These are phyloP conservation scores for Paratrypauchen microcephalus DNA, from an alignment of 2,797 vertebrate species.

Conservation along the genomic window DNA sequence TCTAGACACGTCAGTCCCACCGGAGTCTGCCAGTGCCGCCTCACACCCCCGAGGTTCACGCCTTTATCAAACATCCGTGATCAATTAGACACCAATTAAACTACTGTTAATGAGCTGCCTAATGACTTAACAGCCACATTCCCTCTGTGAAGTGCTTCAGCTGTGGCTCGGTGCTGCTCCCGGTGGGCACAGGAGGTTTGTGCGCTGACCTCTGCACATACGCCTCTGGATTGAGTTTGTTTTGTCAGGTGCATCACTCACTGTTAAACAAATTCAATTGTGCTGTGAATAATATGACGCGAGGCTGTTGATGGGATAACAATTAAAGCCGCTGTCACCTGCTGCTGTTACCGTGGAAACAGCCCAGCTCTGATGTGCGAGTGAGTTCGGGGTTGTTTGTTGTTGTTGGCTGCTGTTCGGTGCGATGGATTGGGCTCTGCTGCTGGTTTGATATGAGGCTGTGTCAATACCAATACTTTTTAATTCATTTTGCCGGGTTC, in stretches of 20 bases:
- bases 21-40: constrained; percentile 31
- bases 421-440: constrained; percentile 21
- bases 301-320: constrained; percentile 20
- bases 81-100: constrained; percentile 76
- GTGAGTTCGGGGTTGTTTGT: constrained; percentile 11
- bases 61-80: constrained; percentile 63
- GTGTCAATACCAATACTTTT: constrained; percentile 15
- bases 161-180: constrained; percentile 31
- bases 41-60: constrained; percentile 43
- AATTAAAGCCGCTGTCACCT: constrained; percentile 26
- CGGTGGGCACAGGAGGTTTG: constrained; percentile 12
- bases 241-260: constrained; percentile 5
- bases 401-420: constrained; percentile 15
- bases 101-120: constrained; percentile 66
- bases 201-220: constrained; percentile 12
- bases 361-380: constrained; percentile 29
- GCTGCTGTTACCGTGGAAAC: constrained; percentile 48
- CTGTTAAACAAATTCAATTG: background rate
- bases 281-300: constrained; percentile 15
- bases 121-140: constrained; percentile 64
- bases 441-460: constrained; percentile 13
- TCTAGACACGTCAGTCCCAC: constrained; percentile 34
- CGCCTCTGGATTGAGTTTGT: constrained; percentile 10
- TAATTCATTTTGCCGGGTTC: constrained; percentile 1
- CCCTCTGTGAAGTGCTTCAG: constrained; percentile 47